phyloP scores from a whole-genome alignment of 2,888 invertebrate genomes.

The Rhingia campestris region DNA sequence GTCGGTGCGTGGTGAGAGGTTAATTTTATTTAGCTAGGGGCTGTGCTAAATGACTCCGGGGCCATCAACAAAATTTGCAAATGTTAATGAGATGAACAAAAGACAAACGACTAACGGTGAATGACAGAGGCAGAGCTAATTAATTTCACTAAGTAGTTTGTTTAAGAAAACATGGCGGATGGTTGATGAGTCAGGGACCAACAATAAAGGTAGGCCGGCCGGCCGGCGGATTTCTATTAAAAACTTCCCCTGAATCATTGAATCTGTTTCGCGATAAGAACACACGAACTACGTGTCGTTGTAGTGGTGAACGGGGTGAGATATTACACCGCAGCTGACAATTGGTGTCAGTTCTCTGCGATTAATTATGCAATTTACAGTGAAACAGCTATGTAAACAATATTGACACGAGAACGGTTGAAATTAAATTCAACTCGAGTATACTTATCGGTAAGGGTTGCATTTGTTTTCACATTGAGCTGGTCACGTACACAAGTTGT shows the following conservation, averaged over 20 bases:
- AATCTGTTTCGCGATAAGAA: neutral
- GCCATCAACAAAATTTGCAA: constrained; percentile 24
- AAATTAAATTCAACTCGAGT: too few relatives aligned
- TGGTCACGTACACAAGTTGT: too few relatives aligned
- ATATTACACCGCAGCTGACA: neutral
- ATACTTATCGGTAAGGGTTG: too few relatives aligned
- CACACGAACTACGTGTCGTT: constrained; percentile 13
- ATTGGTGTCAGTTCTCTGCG: neutral
- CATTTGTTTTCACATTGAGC: too few relatives aligned
- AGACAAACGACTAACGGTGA: constrained; percentile 4
- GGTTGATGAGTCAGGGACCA: neutral
- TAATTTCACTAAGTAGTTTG: constrained; percentile 49
- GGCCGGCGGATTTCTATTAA: too few relatives aligned
- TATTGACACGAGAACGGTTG: too few relatives aligned
- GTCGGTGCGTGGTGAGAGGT: constrained; percentile 28
- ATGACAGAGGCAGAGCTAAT: constrained; percentile 15
- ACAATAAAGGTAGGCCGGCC: neutral
- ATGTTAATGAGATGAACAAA: constrained; percentile 41
- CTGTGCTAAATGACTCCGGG: constrained; percentile 2
- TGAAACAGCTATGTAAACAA: neutral
- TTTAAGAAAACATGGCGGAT: neutral
- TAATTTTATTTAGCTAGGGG: constrained; percentile 38
- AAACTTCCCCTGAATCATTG: too few relatives aligned
- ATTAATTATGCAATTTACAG: constrained; percentile 2
- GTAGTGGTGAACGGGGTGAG: neutral